Evolutionary conservation across 2,888 invertebrate genomes (phyloP).

Genomic region (Metallyticus violacea): DNA sequence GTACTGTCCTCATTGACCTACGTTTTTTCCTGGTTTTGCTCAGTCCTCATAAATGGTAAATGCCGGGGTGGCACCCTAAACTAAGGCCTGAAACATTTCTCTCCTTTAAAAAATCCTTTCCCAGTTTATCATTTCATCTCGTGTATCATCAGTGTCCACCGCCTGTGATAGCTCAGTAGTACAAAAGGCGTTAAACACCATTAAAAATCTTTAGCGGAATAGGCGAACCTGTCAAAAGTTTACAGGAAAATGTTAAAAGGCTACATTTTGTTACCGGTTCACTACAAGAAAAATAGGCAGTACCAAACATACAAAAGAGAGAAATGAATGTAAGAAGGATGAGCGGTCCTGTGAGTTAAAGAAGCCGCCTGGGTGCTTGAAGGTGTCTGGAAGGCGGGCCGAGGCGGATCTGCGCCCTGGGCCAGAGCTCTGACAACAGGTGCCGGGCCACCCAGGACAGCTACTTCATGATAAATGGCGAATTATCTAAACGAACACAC

Average conservation of each 20-base stretch:
- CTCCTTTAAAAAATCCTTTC: too few relatives aligned
- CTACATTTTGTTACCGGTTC: not conserved
- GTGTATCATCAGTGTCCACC: too few relatives aligned
- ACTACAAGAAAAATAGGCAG: not conserved
- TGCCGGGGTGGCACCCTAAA: too few relatives aligned
- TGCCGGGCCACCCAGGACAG: slow-evolving; percentile 12
- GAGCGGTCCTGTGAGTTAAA: not conserved
- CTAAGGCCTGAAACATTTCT: too few relatives aligned
- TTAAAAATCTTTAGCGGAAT: not conserved
- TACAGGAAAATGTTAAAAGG: not conserved
- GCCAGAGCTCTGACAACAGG: not conserved
- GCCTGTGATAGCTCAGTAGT: too few relatives aligned
- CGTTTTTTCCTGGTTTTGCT: too few relatives aligned
- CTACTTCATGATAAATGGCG: slow-evolving; percentile 4
- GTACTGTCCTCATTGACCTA: too few relatives aligned
- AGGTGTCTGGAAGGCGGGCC: slow-evolving; percentile 14
- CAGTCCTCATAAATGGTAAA: too few relatives aligned
- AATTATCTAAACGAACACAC: not conserved
- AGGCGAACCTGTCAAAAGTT: not conserved
- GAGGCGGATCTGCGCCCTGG: slow-evolving; percentile 3
- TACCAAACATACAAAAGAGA: not conserved
- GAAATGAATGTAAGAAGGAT: not conserved
- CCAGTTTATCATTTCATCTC: too few relatives aligned
- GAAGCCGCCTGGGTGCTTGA: slow-evolving; percentile 11
- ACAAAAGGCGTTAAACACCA: too few relatives aligned